Evolutionary conservation across 1,140 invertebrate genomes (phyloP).

Genomic region (Atopsyche davidsoni): DNA sequence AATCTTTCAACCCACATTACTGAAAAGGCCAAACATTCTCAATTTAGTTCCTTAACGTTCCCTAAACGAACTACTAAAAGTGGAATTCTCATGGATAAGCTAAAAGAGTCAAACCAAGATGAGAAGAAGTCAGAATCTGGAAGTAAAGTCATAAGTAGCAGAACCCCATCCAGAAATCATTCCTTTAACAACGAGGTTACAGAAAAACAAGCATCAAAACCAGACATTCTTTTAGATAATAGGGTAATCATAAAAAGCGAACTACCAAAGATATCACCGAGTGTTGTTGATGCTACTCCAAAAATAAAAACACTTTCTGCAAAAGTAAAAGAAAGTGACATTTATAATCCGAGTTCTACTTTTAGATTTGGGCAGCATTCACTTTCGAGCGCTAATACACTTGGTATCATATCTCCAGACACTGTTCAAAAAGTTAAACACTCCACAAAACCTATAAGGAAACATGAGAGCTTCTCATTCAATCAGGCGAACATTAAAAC

Average conservation of each 20-base stretch:
- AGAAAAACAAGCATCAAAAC: too few relatives aligned
- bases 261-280: slow-evolving; percentile 20
- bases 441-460: not conserved
- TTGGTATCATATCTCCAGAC: too few relatives aligned
- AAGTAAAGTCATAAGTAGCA: slow-evolving; percentile 27
- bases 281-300: slow-evolving; percentile 25
- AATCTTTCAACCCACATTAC: slow-evolving; percentile 7
- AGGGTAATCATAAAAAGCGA: too few relatives aligned
- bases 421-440: slow-evolving; percentile 6
- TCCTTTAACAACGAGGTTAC: slow-evolving; percentile 26
- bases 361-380: slow-evolving; percentile 13
- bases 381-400: too few relatives aligned
- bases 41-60: slow-evolving; percentile 24
- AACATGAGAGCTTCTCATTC: slow-evolving; percentile 5
- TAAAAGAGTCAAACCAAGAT: slow-evolving; percentile 8
- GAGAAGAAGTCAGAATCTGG: slow-evolving; percentile 13
- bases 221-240: too few relatives aligned
- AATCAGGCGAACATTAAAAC: slow-evolving; percentile 12
- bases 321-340: slow-evolving; percentile 4
- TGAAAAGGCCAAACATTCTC: slow-evolving; percentile 3
- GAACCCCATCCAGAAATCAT: slow-evolving; percentile 24
- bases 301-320: slow-evolving; percentile 22
- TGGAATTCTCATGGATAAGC: slow-evolving; percentile 22
- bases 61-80: slow-evolving; percentile 29
- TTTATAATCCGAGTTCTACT: not conserved